These are phyloP conservation scores for Chiloscyllium punctatum DNA, from an alignment of 2,797 vertebrate genomes.

Conservation along the genomic window DNA sequence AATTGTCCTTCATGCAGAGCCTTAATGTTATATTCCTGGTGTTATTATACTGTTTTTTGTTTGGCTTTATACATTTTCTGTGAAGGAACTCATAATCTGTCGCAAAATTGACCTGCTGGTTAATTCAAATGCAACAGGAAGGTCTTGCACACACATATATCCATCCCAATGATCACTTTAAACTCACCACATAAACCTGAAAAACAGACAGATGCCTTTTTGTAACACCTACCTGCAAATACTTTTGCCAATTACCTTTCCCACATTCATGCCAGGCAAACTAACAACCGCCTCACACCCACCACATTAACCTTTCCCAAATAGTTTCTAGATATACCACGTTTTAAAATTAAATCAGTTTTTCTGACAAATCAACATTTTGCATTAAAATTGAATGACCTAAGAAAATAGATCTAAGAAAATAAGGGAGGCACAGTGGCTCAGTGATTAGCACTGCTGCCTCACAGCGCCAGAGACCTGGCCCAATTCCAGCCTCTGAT, in stretches of 20 bases:
- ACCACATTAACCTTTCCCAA: neutral
- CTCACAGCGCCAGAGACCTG: no score
- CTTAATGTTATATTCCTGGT: neutral
- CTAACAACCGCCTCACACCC: neutral
- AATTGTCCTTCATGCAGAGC: neutral
- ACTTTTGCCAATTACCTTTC: neutral
- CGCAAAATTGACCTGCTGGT: neutral
- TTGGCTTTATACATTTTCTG: neutral
- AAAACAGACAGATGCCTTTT: no score
- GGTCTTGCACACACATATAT: neutral
- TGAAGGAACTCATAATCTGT: neutral
- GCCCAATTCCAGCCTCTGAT: no score
- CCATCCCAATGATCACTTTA: neutral
- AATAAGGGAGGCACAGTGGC: no score
- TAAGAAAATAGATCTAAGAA: no score
- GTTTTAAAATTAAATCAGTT: neutral
- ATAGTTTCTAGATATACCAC: neutral
- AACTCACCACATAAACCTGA: neutral
- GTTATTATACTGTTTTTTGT: no score
- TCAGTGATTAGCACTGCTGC: no score
- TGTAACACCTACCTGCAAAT: neutral
- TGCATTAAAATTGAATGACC: no score
- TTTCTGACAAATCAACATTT: neutral
- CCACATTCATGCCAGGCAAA: neutral
- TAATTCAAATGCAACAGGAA: neutral